Base-by-base conservation (phyloP, 2,888 invertebrate species). In the Sesia bembeciformis region DNA sequence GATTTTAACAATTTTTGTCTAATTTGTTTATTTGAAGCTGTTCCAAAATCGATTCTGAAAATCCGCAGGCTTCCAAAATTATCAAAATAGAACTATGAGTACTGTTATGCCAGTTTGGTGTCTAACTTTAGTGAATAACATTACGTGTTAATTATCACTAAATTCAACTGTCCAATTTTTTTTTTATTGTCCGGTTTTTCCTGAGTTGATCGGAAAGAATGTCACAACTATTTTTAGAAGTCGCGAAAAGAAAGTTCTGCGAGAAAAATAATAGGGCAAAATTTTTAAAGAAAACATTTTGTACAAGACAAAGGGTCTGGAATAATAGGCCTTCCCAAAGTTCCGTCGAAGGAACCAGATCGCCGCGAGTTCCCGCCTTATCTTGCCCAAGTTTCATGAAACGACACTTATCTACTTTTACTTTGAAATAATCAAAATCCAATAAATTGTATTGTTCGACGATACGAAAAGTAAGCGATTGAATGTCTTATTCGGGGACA, bases 401-500 rank as follows among this genome's bases (percentile, higher is more conserved):
- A 74, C 74, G 78, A 79, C 78, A 83, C 78, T 81, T 81, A 80
- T 79, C 78, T 76, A 68, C 74, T 75, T 74, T 72, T 68, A 62
- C 68, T 75, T 64, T 62, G 63, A 70, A 78, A 79, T 78, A 76
- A 82, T 81, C 74, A 70, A 68, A 68, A 74, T 62, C 64, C 57
- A 62, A 66, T 63, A 64, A 59, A 58, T 59, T 54, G 50, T 52
- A 52, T 54, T 54, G 40, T 46, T 43, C 38, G 40, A 7, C 23
- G 38, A 50, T 38, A 4, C 50, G 38, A 50, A 39, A 46, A 46
- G 43, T 46, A 8, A 46, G 8, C 46, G 7, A 8, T 46, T 46
- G 46, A 46, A n/a, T 4, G 5, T 5, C 7, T 46, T 46, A 46
- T 46, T 3, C 23, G 23, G 23, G 23, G 23, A 23, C 23, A 23